Conservation (phyloP, 2,888 invertebrate genomes). For the Acleris sparsana region DNA sequence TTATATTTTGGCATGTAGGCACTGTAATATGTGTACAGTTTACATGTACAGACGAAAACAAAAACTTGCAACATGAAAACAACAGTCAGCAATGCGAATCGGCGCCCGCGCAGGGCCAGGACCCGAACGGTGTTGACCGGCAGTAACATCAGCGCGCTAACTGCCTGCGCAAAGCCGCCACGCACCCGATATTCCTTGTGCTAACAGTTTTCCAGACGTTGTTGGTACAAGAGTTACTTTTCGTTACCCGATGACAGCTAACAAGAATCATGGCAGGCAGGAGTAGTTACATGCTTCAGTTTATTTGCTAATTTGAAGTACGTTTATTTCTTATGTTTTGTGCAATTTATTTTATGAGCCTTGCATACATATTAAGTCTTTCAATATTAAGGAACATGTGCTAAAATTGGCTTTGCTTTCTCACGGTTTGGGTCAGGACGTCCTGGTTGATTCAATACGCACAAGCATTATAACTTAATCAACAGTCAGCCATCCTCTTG, state of each 20-base stretch:
- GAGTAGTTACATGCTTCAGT: background rate
- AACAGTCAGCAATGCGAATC: slow-evolving; percentile 63
- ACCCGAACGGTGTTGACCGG: slow-evolving; percentile 58
- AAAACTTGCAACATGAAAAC: too few relatives aligned
- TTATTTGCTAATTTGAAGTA: background rate
- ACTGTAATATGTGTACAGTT: too few relatives aligned
- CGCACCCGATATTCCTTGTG: slow-evolving; percentile 59
- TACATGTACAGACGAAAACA: too few relatives aligned
- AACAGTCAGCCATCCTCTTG: too few relatives aligned
- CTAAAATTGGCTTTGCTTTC: slow-evolving; percentile 8
- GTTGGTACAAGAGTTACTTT: slow-evolving; percentile 55
- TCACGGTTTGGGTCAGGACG: slow-evolving; percentile 22
- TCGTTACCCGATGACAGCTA: slow-evolving; percentile 53
- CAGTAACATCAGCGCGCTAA: slow-evolving; percentile 71
- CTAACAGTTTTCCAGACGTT: slow-evolving; percentile 56
- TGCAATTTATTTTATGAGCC: too few relatives aligned
- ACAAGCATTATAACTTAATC: slow-evolving; percentile 1
- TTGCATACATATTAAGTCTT: too few relatives aligned
- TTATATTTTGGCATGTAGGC: too few relatives aligned
- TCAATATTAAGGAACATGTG: background rate
- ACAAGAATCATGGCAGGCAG: slow-evolving; percentile 19
- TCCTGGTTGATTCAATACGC: slow-evolving; percentile 26
- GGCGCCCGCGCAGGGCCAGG: slow-evolving; percentile 62
- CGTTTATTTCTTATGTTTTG: too few relatives aligned
- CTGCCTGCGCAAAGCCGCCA: slow-evolving; percentile 56